A percentile compares a stretch with the other conserved stretches of the same genome.
phyloP scores from a whole-genome alignment of 2,113 vertebrate genomes.

The Aix galericulata region DNA sequence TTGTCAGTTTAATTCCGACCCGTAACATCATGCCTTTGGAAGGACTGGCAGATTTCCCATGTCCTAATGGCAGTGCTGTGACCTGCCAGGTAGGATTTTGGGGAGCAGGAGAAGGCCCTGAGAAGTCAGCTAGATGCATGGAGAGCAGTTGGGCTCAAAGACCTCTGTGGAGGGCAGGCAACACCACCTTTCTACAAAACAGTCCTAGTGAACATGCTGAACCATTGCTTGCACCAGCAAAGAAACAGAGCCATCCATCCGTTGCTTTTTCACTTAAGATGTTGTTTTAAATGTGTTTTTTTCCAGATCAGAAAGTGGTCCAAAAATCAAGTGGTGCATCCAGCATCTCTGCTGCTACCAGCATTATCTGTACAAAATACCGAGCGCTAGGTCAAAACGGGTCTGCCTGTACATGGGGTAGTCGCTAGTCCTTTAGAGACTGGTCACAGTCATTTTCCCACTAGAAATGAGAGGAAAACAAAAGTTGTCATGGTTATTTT shows the following conservation, averaged over 20 bases:
- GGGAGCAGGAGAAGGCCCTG: not conserved
- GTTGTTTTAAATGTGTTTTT: not conserved
- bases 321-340: not conserved
- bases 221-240: not conserved
- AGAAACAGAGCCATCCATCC: not conserved
- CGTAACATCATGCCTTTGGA: not conserved
- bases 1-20: not conserved
- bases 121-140: not conserved
- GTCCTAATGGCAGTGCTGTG: not conserved
- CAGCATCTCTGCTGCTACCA: not conserved
- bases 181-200: not conserved
- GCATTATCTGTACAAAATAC: not conserved
- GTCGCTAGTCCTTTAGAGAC: not conserved
- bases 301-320: not conserved
- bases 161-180: not conserved
- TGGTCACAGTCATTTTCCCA: not conserved
- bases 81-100: not conserved
- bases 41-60: rapidly evolving
- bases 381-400: not conserved
- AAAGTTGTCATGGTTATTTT: not conserved
- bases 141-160: not conserved
- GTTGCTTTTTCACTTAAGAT: not conserved
- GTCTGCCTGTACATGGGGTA: not conserved
- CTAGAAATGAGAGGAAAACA: not conserved
- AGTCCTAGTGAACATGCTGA: not conserved